Evolutionary conservation across 2,888 invertebrate species (phyloP).

Genomic region (Hemicrepidius hirtus): DNA sequence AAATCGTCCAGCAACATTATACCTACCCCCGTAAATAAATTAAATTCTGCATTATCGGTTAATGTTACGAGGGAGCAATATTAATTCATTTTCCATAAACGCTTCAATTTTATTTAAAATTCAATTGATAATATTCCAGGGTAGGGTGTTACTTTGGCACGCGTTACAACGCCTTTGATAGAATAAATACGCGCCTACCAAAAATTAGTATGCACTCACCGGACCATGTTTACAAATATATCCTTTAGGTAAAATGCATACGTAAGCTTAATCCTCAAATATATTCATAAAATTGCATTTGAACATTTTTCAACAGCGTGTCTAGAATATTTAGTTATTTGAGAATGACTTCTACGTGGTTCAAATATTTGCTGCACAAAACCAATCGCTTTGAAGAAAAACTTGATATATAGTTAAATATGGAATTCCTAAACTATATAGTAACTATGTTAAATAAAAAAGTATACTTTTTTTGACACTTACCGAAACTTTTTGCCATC

Average conservation of each 20-base stretch:
- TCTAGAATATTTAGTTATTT: slow-evolving; percentile 15
- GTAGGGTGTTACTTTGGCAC: slow-evolving; percentile 5
- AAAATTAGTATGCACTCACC: slow-evolving; percentile 56
- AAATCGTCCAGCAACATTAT: slow-evolving; percentile 36
- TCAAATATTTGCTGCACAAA: slow-evolving; percentile 29
- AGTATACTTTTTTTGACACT: slow-evolving; percentile 57
- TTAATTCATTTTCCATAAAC: slow-evolving; percentile 31
- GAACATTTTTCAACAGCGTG: slow-evolving; percentile 30
- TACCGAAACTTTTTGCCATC: slow-evolving; percentile 68
- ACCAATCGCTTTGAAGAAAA: slow-evolving; percentile 11
- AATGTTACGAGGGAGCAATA: slow-evolving; percentile 34
- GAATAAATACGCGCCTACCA: slow-evolving; percentile 1
- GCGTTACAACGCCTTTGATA: not conserved
- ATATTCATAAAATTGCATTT: slow-evolving; percentile 35
- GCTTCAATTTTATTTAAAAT: slow-evolving; percentile 30
- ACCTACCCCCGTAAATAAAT: slow-evolving; percentile 42
- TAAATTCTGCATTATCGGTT: slow-evolving; percentile 41
- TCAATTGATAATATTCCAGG: slow-evolving; percentile 15
- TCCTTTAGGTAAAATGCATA: slow-evolving; percentile 58
- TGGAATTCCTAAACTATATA: not conserved
- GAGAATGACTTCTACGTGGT: slow-evolving; percentile 17
- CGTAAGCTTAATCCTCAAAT: slow-evolving; percentile 39
- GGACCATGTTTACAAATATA: slow-evolving; percentile 58
- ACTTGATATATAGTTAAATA: slow-evolving; percentile 24
- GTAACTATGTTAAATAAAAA: not conserved